Evolutionary conservation across 2,888 invertebrate species (phyloP), one percentile per base, ranked within the genome.

Genomic region (Calameuta filiformis): DNA sequence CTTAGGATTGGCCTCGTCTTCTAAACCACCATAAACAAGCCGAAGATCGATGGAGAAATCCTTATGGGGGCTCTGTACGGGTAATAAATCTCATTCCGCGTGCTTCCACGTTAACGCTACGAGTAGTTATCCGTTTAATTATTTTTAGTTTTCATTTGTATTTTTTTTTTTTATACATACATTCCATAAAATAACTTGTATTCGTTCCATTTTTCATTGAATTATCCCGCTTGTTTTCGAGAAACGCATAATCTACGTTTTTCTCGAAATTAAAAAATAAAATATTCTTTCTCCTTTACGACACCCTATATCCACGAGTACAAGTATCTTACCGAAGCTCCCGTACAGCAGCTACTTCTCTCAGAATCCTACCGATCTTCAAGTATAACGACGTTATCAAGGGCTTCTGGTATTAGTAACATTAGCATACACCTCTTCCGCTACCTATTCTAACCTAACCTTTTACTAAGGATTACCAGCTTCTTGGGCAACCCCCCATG

Each of bases 381-480:
- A 23, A 56, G 23, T 78, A 76, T 83, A 84, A 84, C 82, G 80
- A 82, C 79, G 82, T 83, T 83, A 83, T 81, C 80, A 84, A 84
- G 81, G 80, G 77, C 56, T 75, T 35, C 35, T 11, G 80, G 83
- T 79, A 83, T 83, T 84, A 83, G 76, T 79, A 78, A 83, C 83
- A 84, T 84, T 83, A 84, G 82, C 83, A 83, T 83, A 81, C 78
- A 82, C 81, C 81, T 79, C 76, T 79, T 37, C 76, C 79, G 78
- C 73, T 79, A 75, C 37, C 71, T 71, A 71, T 71, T 33, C 33
- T 71, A 71, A 71, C 71, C 71, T 34, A 31, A 71, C 77, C 82
- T 81, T 77, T 83, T 83, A 81, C 82, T 80, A 79, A 82, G 84
- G 84, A 83, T 84, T 83, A 84, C 79, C 81, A 33, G 71, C 23